Evolutionary conservation across 1,140 invertebrate species (phyloP).

Genomic region (Limonius californicus): DNA sequence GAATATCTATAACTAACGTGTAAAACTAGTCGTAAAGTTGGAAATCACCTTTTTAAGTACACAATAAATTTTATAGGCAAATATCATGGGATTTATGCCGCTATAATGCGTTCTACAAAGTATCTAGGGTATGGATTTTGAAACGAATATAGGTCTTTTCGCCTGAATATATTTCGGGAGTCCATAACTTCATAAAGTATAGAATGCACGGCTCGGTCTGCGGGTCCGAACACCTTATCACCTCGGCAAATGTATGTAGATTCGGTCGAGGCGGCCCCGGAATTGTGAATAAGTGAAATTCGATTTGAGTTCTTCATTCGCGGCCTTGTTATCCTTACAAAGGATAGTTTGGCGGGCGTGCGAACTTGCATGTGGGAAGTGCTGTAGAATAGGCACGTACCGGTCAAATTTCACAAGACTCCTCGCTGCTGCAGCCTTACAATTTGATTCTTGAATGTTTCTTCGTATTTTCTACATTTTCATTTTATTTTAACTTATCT

Average conservation of each 20-base stretch:
- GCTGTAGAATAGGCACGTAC: neutral
- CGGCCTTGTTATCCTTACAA: constrained; percentile 39
- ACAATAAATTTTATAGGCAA: constrained; percentile 24
- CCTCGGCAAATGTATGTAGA: constrained; percentile 44
- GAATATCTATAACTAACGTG: constrained; percentile 22
- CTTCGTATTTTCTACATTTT: too few relatives aligned
- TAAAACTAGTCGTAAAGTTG: constrained; percentile 23
- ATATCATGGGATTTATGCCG: constrained; percentile 13
- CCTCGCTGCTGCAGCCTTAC: too few relatives aligned
- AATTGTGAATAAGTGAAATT: constrained; percentile 45
- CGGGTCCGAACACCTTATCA: constrained; percentile 35
- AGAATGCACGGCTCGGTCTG: constrained; percentile 16
- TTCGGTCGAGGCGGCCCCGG: constrained; percentile 32
- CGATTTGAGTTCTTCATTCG: constrained; percentile 44
- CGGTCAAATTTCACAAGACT: neutral
- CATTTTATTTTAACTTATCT: too few relatives aligned
- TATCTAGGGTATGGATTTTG: neutral
- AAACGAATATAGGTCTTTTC: constrained; percentile 14
- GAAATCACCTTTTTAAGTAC: constrained; percentile 29
- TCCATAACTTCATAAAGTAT: constrained; percentile 20
- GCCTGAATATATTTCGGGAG: neutral
- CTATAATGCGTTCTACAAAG: constrained; percentile 17
- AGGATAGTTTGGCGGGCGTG: constrained; percentile 39
- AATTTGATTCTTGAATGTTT: too few relatives aligned
- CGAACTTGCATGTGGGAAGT: constrained; percentile 25